Base-by-base conservation (phyloP, 2,113 vertebrate genomes). In the Megaptera novaeangliae region DNA sequence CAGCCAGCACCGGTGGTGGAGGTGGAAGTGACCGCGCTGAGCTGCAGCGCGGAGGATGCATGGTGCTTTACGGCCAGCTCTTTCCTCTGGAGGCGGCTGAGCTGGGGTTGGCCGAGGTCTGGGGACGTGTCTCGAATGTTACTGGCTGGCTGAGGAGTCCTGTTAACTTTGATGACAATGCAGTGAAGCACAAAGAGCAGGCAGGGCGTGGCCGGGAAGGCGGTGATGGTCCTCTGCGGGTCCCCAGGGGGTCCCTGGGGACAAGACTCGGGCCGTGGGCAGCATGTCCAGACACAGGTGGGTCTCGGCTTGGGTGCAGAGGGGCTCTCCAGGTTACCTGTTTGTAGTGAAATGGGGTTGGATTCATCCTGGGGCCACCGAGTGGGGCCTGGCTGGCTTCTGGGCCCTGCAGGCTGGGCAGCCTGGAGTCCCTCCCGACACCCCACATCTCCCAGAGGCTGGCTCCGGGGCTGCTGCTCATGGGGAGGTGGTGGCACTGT, bases 211-310 rank as follows among this genome's bases (percentile, higher is more conserved):
- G 18, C 64, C 5, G 2, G 46, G 23, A 75, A 41, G 34, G 20
- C 1, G 0, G n/a, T 17, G 64, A 9, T 4, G 2, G n/a, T 52
- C 21, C 77, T 83, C 6, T 0, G 21, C 23, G 3, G 68, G 25
- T 49, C 61, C 46, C 92, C 39, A 0, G 36, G 41, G 27, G 44
- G 4, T 46, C 41, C 72, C 72, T 8, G 8, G 72, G 27, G 23
- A 5, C 7, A 11, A 34, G 55, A 25, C 74, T 13, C 0, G 0
- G 20, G n/a, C 27, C 0, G 4, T 27, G 57, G 74, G 18, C 34
- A 44, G 52, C 27, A 23, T n/a, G 64, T 87, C 44, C 74, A 72
- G 85, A 39, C n/a, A 1, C 13, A 13, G 17, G 7, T 29, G 10
- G 17, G 5, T n/a, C 81, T 77, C 34, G 3, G 84, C 59, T 66